phyloP scores from a whole-genome alignment of 1,140 invertebrate species.

The Pinna nobilis region DNA sequence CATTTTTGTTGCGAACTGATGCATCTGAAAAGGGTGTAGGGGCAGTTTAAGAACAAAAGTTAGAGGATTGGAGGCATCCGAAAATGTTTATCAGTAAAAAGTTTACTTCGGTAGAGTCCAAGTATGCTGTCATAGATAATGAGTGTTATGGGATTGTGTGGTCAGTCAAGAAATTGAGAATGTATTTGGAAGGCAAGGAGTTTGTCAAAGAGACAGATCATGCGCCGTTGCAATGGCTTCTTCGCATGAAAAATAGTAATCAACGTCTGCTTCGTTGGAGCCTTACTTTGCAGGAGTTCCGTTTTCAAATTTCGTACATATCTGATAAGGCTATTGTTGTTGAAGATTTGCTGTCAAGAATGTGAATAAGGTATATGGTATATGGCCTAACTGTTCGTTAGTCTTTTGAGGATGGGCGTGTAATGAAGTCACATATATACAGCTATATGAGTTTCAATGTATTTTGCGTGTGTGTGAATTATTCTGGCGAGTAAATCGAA shows the following conservation, averaged over 20 bases:
- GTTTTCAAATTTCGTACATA: background rate
- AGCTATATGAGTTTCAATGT: no score
- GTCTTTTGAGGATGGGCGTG: no score
- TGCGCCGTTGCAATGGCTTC: background rate
- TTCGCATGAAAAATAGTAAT: conserved; percentile 2
- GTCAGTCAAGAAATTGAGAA: background rate
- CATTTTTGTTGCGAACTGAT: conserved; percentile 53
- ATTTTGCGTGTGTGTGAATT: no score
- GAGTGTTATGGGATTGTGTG: conserved; percentile 17
- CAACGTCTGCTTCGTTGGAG: background rate
- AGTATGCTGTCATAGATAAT: conserved; percentile 17
- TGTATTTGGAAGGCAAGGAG: background rate
- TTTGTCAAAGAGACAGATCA: conserved; percentile 19
- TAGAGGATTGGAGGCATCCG: background rate
- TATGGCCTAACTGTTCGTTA: no score
- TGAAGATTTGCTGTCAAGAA: conserved; percentile 5
- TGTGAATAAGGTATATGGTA: no score
- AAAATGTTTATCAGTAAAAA: conserved; percentile 7
- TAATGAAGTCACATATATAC: no score
- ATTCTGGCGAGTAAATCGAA: no score
- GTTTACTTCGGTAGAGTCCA: background rate
- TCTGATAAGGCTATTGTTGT: background rate
- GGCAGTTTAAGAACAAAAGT: background rate
- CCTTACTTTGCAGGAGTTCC: conserved; percentile 7
- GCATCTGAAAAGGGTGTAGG: background rate